A percentile compares a stretch with the other conserved stretches of the same genome.
phyloP scores from a whole-genome alignment of 2,888 invertebrate genomes.

The Protula sp. region DNA sequence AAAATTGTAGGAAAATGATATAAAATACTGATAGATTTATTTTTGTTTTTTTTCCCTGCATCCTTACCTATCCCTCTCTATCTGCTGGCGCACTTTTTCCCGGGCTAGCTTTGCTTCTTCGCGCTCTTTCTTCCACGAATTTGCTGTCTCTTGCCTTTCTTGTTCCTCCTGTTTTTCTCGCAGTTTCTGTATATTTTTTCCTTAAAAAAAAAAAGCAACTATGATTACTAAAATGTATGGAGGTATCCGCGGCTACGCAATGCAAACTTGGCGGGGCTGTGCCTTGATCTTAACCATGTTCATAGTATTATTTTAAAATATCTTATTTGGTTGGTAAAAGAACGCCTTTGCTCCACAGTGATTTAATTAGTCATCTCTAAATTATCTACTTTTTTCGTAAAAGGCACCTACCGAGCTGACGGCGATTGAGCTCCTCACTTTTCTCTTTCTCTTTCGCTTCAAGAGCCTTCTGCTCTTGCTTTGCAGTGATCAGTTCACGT shows the following conservation, averaged over 20 bases:
- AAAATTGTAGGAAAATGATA: no score
- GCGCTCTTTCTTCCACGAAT: slow-evolving; percentile 71
- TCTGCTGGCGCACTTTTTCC: slow-evolving; percentile 74
- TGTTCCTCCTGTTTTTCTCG: slow-evolving; percentile 71
- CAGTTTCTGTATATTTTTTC: slow-evolving; percentile 66
- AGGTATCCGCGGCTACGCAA: no score
- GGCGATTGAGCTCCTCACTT: slow-evolving; percentile 11
- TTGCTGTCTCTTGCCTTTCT: slow-evolving; percentile 67
- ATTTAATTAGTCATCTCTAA: no score
- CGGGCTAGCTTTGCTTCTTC: slow-evolving; percentile 69
- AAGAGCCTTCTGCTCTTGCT: slow-evolving; percentile 8
- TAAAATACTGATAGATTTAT: slow-evolving; percentile 24
- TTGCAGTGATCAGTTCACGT: background rate
- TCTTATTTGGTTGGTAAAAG: no score
- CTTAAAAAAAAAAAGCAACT: slow-evolving; percentile 42
- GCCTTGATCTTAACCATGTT: no score
- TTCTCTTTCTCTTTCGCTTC: slow-evolving; percentile 13
- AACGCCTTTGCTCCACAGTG: no score
- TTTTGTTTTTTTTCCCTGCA: background rate
- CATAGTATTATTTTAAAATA: no score
- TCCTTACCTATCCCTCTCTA: slow-evolving; percentile 69
- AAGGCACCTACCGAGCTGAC: slow-evolving; percentile 1
- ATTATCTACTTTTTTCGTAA: no score
- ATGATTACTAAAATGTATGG: background rate
- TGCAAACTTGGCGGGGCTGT: no score